phyloP scores from a whole-genome alignment of 2,888 invertebrate genomes.

The Drosophila algonquin region DNA sequence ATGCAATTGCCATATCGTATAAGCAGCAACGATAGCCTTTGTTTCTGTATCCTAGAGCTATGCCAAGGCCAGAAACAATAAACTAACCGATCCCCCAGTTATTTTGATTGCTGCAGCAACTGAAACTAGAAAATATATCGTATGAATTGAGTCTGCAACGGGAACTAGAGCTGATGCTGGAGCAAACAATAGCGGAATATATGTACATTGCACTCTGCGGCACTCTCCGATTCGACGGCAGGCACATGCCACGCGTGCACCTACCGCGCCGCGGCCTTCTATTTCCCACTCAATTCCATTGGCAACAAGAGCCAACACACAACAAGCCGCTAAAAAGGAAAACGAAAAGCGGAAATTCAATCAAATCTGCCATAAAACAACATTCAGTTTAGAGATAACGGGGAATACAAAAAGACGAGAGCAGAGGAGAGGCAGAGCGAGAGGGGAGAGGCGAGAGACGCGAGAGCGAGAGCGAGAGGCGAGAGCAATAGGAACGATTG shows the following conservation, averaged over 20 bases:
- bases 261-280: background rate
- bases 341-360: constrained; percentile 30
- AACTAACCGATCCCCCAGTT: too few relatives aligned
- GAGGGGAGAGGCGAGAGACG: constrained; percentile 20
- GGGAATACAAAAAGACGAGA: constrained; percentile 3
- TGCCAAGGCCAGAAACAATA: too few relatives aligned
- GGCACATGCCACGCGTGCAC: background rate
- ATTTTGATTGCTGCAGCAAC: too few relatives aligned
- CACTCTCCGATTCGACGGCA: background rate
- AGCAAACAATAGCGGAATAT: too few relatives aligned
- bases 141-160: too few relatives aligned
- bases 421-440: constrained; percentile 17
- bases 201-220: background rate
- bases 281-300: background rate
- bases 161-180: too few relatives aligned
- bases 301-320: background rate
- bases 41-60: too few relatives aligned
- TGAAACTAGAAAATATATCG: too few relatives aligned
- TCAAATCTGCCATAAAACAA: constrained; percentile 36
- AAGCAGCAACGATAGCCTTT: too few relatives aligned
- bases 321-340: constrained; percentile 1
- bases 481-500: constrained; percentile 34
- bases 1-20: too few relatives aligned
- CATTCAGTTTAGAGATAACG: constrained; percentile 24
- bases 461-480: constrained; percentile 20